Evolutionary conservation across 2,888 invertebrate species (phyloP).

Genomic region (Caenorhabditis japonica): DNA sequence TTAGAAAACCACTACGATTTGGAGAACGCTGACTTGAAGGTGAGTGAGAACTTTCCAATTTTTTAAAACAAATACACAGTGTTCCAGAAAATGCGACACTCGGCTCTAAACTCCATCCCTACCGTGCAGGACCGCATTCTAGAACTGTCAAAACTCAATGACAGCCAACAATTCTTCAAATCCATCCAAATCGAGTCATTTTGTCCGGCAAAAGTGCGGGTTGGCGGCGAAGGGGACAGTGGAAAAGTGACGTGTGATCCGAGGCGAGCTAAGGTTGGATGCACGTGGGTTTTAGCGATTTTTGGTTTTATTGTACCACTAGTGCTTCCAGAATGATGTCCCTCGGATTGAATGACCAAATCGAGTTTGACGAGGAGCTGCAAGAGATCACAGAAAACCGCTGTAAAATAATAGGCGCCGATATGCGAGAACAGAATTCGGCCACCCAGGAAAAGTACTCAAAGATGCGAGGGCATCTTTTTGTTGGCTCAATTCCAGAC

Average conservation of each 20-base stretch:
- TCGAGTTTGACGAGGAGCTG: conserved; percentile 41
- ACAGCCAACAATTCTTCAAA: conserved; percentile 11
- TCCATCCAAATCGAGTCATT: conserved; percentile 8
- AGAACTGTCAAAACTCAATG: conserved; percentile 11
- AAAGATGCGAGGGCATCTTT: conserved; percentile 27
- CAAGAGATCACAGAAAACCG: conserved; percentile 31
- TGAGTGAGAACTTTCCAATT: background rate
- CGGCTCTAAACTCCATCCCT: background rate
- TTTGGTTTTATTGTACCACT: no score
- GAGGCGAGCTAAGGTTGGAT: conserved; percentile 3
- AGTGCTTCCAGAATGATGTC: conserved; percentile 44
- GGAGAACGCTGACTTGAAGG: conserved; percentile 11
- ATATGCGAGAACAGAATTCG: conserved; percentile 33
- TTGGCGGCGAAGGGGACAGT: conserved; percentile 46
- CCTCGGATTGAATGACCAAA: conserved; percentile 40
- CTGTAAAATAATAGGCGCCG: conserved; percentile 42
- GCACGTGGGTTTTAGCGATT: conserved; percentile 38
- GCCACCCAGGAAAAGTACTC: conserved; percentile 22
- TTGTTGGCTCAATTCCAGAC: conserved; percentile 30
- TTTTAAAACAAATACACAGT: background rate
- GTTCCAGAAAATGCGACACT: conserved; percentile 24
- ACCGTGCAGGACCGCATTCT: background rate
- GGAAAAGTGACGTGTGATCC: conserved; percentile 47
- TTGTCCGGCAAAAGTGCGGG: conserved; percentile 32
- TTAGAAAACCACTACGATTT: background rate